Base-by-base conservation (phyloP, 35 echinoderm and acorn worm species). In the Ptychodera flava region DNA sequence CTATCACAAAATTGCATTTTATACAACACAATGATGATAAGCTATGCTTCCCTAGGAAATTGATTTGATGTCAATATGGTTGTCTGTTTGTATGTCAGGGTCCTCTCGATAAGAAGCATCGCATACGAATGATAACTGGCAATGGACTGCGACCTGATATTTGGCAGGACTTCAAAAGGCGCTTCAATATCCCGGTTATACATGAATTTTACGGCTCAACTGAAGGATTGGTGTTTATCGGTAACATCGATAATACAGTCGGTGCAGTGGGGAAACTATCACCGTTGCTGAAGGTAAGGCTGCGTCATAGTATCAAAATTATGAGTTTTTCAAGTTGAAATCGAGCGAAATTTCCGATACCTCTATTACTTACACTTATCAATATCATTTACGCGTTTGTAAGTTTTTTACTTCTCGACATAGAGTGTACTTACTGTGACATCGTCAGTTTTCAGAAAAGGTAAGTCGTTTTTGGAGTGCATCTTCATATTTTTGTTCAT, bases 101-200 rank as follows among this genome's bases (percentile, higher is more conserved):
- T 2, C 32, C 82, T 28, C 93, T 93, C 35, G 28, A 38, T 34
- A 82, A 87, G 29, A 77, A 53, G 14, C 38, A 29, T 52, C 6
- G 22, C 22, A 36, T 97, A 12, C 88, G 80, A 31, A 29, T 93
- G 15, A 91, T 91, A 22, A 30, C 91, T 0, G 95, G 95, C 33
- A 97, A 93, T 80, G 95, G 95, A 16, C 82, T 97, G 15, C 33
- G 88, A 34, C 36, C 81, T 16, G 95, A 97, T 78, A 89, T 97
- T 31, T 95, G 94, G 94, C 27, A 85, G 52, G 92, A 97, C 29
- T 97, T 99, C 81, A 35, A 92, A 35, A 82, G 36, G 22, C 84
- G 96, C 34, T 99, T 99, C 31, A 94, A 94, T 35, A 92, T 99
- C 12, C 16, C 89, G 31, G 80, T 78, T 16, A 99, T 99, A 31